Evolutionary conservation across 2,113 vertebrate genomes (phyloP), one percentile per base, ranked within the genome.

Genomic region (Petromus typicus): DNA sequence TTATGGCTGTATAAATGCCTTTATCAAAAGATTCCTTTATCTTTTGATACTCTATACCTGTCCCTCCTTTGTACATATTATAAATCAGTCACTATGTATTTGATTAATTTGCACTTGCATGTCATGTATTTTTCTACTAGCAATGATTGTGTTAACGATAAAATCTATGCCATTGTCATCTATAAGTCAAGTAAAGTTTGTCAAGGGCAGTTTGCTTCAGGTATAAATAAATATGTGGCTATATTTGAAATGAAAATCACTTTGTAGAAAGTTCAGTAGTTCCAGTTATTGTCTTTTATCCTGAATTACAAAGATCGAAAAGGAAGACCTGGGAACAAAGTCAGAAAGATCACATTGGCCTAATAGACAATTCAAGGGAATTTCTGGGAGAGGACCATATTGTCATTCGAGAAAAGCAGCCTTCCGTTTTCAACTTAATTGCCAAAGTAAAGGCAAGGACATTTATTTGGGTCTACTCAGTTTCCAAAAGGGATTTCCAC

Each of bases 201-300:
- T 30, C 34, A 30, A 45, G 20, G 23, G 6, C 73, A 75, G 56
- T 37, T 67, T 82, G 10, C 45, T 79, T 84, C 14, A 59, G 43
- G 48, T 63, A 71, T 54, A 86, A 86, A 82, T 61, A 48, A 83
- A 43, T 90, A 67, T 85, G 1, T 73, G 18, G 23, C 4, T 89
- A 30, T 59, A 57, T 79, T 95, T 94, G 48, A 80, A 92, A 83
- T 79, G 8, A 93, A 96, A 92, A 85, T 93, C 54, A 56, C 5
- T 86, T 93, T 61, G 64, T 86, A 81, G 9, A 95, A 85, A 22
- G 7, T 56, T 95, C 51, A 22, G 3, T 86, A n/a, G 14, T 75
- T 25, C 40, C 7, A 73, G 11, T 85, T 92, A 5, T 25, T 87
- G 13, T 73, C 37, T 82, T 90, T 94, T 73, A 18, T 95, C 48